Percentiles rank a stretch among this genome's conserved stretches.
Evolutionary conservation across 1,140 invertebrate species (phyloP).

Genomic region (Helicoverpa zea): DNA sequence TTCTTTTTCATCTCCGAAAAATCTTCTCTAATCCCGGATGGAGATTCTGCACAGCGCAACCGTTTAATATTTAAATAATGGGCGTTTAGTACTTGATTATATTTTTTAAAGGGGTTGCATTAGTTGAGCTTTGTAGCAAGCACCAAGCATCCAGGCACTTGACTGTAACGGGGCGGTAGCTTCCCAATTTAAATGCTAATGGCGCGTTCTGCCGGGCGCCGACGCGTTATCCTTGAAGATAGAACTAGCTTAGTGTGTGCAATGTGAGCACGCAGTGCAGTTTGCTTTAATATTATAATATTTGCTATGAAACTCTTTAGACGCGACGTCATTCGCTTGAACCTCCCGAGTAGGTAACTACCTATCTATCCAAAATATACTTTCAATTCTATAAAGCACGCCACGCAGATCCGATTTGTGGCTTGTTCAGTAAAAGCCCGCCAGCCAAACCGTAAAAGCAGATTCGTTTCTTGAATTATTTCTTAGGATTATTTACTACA

Average conservation of each 20-base stretch:
- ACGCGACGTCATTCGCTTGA: neutral
- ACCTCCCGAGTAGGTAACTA: neutral
- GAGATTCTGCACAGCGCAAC: too few species aligned
- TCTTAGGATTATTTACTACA: conserved; percentile 28
- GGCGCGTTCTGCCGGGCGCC: conserved; percentile 51
- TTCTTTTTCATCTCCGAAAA: too few species aligned
- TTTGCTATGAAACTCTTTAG: conserved; percentile 4
- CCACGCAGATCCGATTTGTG: conserved; percentile 25
- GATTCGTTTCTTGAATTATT: conserved; percentile 34
- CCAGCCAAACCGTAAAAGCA: conserved; percentile 1
- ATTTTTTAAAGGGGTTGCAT: neutral
- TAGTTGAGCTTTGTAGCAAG: neutral
- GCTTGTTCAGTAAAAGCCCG: conserved; percentile 21
- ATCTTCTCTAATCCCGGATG: too few species aligned
- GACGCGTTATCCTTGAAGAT: conserved; percentile 63
- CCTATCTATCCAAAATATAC: neutral
- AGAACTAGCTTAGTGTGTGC: conserved; percentile 53
- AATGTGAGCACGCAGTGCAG: conserved; percentile 14
- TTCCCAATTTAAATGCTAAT: conserved; percentile 73
- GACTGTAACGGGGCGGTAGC: conserved; percentile 20
- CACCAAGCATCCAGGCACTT: neutral
- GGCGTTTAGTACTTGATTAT: neutral
- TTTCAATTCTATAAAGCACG: neutral
- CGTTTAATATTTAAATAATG: neutral
- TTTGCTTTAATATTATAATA: conserved; percentile 5